Percentiles rank a stretch among this genome's conserved stretches.
phyloP scores from a whole-genome alignment of 1,140 invertebrate species.

The Drosophila arawakana region DNA sequence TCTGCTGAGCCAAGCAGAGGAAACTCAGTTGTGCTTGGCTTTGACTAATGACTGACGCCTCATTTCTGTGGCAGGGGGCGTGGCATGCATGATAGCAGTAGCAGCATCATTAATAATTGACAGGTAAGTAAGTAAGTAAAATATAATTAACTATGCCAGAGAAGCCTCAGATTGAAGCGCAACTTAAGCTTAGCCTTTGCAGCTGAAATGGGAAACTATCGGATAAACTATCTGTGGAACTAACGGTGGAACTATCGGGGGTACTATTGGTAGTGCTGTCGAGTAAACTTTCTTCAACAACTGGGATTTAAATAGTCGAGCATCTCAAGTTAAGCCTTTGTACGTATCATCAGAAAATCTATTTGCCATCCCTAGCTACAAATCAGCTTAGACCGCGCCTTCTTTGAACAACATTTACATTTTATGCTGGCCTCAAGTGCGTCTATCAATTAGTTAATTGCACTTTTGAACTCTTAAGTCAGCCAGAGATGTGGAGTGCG shows the following conservation, averaged over 20 bases:
- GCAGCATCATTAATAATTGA: constrained; percentile 66
- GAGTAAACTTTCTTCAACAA: too few species aligned
- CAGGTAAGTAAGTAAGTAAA: constrained; percentile 57
- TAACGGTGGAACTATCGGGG: too few species aligned
- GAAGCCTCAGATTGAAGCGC: constrained; percentile 38
- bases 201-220: too few species aligned
- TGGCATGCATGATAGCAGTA: constrained; percentile 24
- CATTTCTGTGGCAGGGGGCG: constrained; percentile 6
- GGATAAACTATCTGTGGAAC: too few species aligned
- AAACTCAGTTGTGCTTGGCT: constrained; percentile 31
- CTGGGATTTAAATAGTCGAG: too few species aligned
- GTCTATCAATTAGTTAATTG: constrained; percentile 55
- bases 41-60: constrained; percentile 67
- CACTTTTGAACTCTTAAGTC: constrained; percentile 44
- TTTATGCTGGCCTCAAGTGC: constrained; percentile 15
- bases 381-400: neutral
- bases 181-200: too few species aligned
- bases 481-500: neutral
- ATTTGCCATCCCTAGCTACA: neutral
- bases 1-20: constrained; percentile 51
- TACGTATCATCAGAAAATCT: neutral
- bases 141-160: constrained; percentile 53
- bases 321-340: too few species aligned
- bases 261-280: too few species aligned
- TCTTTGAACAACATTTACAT: neutral